Evolutionary conservation across 2,797 vertebrate genomes (phyloP).

Genomic region (Pantherophis alleghaniensis): DNA sequence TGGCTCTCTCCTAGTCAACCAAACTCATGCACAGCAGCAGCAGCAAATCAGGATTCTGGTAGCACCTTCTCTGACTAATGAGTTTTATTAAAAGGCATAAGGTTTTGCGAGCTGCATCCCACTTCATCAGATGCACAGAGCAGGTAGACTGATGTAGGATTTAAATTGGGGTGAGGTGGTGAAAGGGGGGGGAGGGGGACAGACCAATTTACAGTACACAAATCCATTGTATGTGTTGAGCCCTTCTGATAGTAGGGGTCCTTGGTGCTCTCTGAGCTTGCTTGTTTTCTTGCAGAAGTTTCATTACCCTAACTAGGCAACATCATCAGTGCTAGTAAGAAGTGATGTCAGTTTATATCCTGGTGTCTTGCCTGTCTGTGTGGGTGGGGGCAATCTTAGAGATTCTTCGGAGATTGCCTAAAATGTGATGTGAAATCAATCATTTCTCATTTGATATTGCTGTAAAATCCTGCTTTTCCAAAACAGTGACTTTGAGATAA

Average conservation of each 20-base stretch:
- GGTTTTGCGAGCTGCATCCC: background rate
- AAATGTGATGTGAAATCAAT: background rate
- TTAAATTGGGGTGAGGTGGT: conserved; percentile 12
- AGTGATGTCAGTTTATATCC: background rate
- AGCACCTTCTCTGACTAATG: background rate
- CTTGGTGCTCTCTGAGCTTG: background rate
- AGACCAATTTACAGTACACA: background rate
- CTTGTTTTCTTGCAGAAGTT: background rate
- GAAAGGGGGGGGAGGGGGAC: background rate
- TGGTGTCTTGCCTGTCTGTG: background rate
- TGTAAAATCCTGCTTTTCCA: background rate
- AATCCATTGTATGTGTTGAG: background rate
- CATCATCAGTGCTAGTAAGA: background rate
- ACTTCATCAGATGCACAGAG: background rate
- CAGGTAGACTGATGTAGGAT: conserved; percentile 60
- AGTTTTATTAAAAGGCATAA: background rate
- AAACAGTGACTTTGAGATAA: background rate
- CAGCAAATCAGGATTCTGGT: background rate
- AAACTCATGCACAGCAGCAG: conserved; percentile 68
- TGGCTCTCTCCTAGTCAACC: conserved; percentile 61
- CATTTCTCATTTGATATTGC: background rate
- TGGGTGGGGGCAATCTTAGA: too few species aligned
- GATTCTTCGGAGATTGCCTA: background rate
- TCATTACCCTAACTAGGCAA: background rate
- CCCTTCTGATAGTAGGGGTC: background rate